Base-by-base conservation (phyloP, 2,113 vertebrate species). In the Strix aluco region DNA sequence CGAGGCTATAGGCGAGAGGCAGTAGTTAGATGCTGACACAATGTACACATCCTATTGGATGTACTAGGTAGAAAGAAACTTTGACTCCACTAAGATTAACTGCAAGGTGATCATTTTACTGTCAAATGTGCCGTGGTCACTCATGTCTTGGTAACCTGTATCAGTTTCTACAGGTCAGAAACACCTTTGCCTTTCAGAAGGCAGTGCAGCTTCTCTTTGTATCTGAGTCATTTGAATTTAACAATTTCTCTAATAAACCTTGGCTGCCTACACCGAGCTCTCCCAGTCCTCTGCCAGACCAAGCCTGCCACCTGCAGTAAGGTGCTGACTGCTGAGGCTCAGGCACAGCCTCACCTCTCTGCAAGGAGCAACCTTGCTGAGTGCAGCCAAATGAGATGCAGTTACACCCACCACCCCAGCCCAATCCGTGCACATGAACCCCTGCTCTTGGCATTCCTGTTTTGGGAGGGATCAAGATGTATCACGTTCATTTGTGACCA, bases 211-310 rank as follows among this genome's bases (percentile, higher is more conserved):
- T 89, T 92, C 70, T 89, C 95, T 97, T 95, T 95, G 94, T 94
- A 85, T 73, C 65, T 0, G 2, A 92, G 89, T 88, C 78, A 49
- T 22, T 95, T 72, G 52, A 79, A 81, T 90, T 72, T 70, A 89
- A 77, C 54, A 18, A 5, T 91, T 97, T 95, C 84, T 83, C 74
- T 90, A 95, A 96, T 97, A 97, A 97, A 97, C n/a, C 62, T 73
- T 63, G 92, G 78, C 91, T 59, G 25, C 89, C 66, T 54, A 62
- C 36, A 26, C 6, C 3, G 49, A 72, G 44, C 47, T 71, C 52
- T 92, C 61, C 52, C 22, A 0, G 27, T 92, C 49, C 63, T 47
- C 70, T 70, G 62, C 81, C 52, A 32, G 70, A 38, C 63, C 70
- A 15, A 93, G 73, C n/a, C 90, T 83, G 77, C 63, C 62, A 54